Base-by-base conservation (phyloP, 2,113 vertebrate species). In the Gallinago jamesoni region DNA sequence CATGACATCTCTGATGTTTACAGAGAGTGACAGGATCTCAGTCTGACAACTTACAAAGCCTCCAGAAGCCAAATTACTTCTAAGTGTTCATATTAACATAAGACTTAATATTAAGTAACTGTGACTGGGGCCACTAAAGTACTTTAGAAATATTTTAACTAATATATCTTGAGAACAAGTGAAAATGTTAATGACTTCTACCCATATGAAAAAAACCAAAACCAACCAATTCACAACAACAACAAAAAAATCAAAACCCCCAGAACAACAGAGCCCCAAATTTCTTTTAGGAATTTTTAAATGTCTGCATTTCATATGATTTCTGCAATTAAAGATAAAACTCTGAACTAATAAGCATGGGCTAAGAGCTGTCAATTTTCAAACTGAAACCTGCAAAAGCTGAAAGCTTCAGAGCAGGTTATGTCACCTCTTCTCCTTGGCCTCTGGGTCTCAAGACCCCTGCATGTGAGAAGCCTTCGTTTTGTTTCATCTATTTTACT, bases 391-490 rank as follows among this genome's bases (percentile, higher is more conserved):
- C 30, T 60, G 33, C 7, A 56, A 30, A 72, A 76, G 15, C 4
- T 17, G 74, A 63, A 78, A 72, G 16, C 57, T 47, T 81, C 27
- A 67, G 12, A 82, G 37, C 28, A 84, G 27, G 14, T 25, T 56
- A 30, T 7, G 12, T 9, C 56, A 48, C 10, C 13, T 60, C 7
- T 57, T 66, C n/a, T 81, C 31, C 70, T 33, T 37, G 22, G 63
- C 10, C 25, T 82, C 43, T 25, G 4, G 6, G 16, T 84, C 56
- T 81, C 20, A 33, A 37, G 31, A 84, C 27, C n/a, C 31, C 18
- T 69, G 7, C 37, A n/a, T 20, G 28, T 0, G 2, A 63, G 14
- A 69, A 55, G 5, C 17, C 28, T 25, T 4, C 7, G 1, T 66
- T 55, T 12, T 12, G 21, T 48, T 12, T 48, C 22, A 48, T 48